A percentile compares a stretch with the other conserved stretches of the same genome.
Evolutionary conservation across 2,888 invertebrate species (phyloP).

Genomic region (Aquatica leii): DNA sequence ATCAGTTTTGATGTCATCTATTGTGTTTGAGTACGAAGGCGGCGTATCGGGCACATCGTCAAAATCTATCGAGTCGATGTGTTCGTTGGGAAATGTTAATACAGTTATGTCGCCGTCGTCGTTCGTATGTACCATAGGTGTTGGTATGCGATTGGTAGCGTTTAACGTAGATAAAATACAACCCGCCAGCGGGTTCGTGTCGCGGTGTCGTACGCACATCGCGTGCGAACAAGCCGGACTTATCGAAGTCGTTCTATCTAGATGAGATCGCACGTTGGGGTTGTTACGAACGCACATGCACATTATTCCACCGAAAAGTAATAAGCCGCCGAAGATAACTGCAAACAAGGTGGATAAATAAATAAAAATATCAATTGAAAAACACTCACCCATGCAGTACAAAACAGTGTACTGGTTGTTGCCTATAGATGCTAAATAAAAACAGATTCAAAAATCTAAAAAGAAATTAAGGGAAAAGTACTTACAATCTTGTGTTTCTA

Average conservation of each 20-base stretch:
- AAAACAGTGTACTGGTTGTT: slow-evolving; percentile 10
- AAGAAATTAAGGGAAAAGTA: neutral
- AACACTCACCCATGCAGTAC: slow-evolving; percentile 13
- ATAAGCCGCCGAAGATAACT: slow-evolving; percentile 12
- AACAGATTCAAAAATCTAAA: neutral
- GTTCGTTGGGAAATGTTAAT: slow-evolving; percentile 7
- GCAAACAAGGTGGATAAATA: neutral
- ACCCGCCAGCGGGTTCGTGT: slow-evolving; percentile 5
- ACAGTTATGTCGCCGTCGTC: slow-evolving; percentile 3
- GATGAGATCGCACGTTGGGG: slow-evolving; percentile 6
- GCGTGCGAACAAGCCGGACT: slow-evolving; percentile 4
- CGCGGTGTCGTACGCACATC: slow-evolving; percentile 13
- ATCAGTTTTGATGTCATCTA: neutral
- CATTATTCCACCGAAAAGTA: slow-evolving; percentile 16
- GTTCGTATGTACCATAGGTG: slow-evolving; percentile 8
- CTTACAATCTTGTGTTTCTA: neutral
- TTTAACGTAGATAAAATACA: slow-evolving; percentile 9
- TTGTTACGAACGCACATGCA: slow-evolving; percentile 20
- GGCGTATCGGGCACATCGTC: neutral
- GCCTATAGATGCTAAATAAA: slow-evolving; percentile 1
- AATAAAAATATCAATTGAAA: neutral
- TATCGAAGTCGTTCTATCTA: neutral
- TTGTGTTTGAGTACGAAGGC: slow-evolving; percentile 9
- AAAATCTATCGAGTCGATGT: slow-evolving; percentile 1
- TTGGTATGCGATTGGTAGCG: slow-evolving; percentile 1